Percentiles rank a stretch among this genome's conserved stretches.
phyloP scores from a whole-genome alignment of 2,888 invertebrate genomes.

The Isoperla grammatica region DNA sequence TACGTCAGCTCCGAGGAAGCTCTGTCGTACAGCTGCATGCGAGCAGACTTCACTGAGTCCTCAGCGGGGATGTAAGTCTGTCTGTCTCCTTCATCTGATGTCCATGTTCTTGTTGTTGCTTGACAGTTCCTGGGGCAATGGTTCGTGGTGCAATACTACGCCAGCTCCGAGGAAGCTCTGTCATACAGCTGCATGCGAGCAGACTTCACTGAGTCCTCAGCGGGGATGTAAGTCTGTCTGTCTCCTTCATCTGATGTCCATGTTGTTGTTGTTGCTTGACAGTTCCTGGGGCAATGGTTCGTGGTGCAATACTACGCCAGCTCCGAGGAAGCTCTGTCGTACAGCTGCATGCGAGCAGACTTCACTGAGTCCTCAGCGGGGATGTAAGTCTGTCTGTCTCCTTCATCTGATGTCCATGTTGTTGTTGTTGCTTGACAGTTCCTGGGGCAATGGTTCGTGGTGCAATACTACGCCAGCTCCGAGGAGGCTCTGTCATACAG shows the following conservation, averaged over 20 bases:
- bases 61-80: conserved; percentile 47
- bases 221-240: too few species aligned
- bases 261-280: too few species aligned
- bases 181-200: conserved; percentile 83
- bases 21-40: conserved; percentile 79
- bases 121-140: conserved; percentile 78
- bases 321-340: conserved; percentile 78
- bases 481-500: conserved; percentile 80
- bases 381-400: too few species aligned
- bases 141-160: conserved; percentile 85
- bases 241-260: too few species aligned
- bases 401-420: too few species aligned
- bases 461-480: conserved; percentile 84
- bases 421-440: too few species aligned
- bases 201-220: conserved; percentile 53
- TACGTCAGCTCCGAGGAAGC: conserved; percentile 86
- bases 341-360: conserved; percentile 78
- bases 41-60: conserved; percentile 60
- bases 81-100: too few species aligned
- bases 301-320: conserved; percentile 86
- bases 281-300: conserved; percentile 80
- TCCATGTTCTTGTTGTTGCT: too few species aligned
- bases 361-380: conserved; percentile 52
- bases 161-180: conserved; percentile 79
- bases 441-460: conserved; percentile 78